Evolutionary conservation across 2,113 vertebrate genomes (phyloP), one percentile per base, ranked within the genome.

Genomic region (Syngnathus scovelli): DNA sequence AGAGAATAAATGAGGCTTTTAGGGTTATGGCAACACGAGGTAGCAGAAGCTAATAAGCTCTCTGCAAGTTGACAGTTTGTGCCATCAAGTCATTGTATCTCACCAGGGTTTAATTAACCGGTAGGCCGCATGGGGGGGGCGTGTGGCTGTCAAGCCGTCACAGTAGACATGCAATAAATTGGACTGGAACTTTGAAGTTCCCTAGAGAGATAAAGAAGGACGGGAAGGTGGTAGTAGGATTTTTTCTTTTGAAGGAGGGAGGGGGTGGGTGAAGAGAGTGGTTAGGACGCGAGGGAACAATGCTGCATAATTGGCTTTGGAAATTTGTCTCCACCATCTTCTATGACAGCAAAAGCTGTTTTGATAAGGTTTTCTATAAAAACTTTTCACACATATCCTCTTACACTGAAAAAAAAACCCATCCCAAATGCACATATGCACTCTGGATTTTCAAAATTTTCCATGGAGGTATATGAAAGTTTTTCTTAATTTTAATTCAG

Each of bases 301-400:
- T 82, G 80, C 74, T 80, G 83, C 76, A 83, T 85, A 72, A 83
- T 80, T 70, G 82, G 66, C 70, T 83, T 83, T 86, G 74, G 21
- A 33, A 33, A 33, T 33, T 80, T 81, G 81, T 84, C 71, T 82
- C 67, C 68, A 11, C 21, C 68, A 36, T 61, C 33, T 56, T 16
- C 36, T 19, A 18, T 37, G 38, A 7, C 19, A 60, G 6, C 58
- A 41, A 1, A 61, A 41, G 37, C 4, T 38, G 3, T 41, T n/a
- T 60, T 61, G n/a, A 6, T 21, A 8, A 61, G 3, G 4, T 41
- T 41, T 54, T 12, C 21, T n/a, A 12, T 12, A 16, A 10, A 8
- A 52, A 52, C 18, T 13, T 51, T 51, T 51, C 49, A 52, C n/a
- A n/a, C 51, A 21, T 52, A 10, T 11, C 11, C 41, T 43, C 41